phyloP scores from a whole-genome alignment of 1,140 invertebrate genomes.

The Lamellibrachia luymesi region DNA sequence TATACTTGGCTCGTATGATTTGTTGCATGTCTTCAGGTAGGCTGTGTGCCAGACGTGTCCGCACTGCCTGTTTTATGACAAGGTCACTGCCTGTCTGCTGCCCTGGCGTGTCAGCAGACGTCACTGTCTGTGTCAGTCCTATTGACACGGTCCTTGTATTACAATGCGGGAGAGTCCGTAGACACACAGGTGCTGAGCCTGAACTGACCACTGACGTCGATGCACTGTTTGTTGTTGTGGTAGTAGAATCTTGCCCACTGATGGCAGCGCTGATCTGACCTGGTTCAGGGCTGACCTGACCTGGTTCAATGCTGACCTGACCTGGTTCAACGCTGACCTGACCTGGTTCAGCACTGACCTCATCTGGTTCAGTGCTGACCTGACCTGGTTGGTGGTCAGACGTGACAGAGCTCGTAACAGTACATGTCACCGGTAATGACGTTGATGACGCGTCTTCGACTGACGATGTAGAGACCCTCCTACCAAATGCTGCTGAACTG shows the following conservation, averaged over 20 bases:
- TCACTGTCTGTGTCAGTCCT: not conserved
- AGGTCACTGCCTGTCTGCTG: not conserved
- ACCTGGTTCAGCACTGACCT: not conserved
- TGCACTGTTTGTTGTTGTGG: not conserved
- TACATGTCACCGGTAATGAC: not conserved
- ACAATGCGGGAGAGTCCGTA: not conserved
- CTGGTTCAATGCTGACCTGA: not conserved
- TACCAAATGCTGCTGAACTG: not conserved
- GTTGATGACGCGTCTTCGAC: not conserved
- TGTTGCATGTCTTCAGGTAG: not conserved
- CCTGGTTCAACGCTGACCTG: not conserved
- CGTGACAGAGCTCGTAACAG: not conserved
- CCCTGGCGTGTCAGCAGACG: not conserved
- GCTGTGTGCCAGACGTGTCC: not conserved
- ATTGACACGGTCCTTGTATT: not conserved
- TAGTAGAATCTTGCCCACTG: too few relatives aligned
- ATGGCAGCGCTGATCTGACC: not conserved
- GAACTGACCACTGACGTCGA: not conserved
- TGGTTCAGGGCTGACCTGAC: not conserved
- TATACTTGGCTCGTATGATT: not conserved
- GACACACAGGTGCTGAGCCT: not conserved
- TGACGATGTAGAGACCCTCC: not conserved
- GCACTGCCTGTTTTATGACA: not conserved
- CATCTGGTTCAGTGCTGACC: not conserved
- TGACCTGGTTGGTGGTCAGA: not conserved